Evolutionary conservation across 2,797 vertebrate genomes (phyloP).

Genomic region (Podargus strigoides): DNA sequence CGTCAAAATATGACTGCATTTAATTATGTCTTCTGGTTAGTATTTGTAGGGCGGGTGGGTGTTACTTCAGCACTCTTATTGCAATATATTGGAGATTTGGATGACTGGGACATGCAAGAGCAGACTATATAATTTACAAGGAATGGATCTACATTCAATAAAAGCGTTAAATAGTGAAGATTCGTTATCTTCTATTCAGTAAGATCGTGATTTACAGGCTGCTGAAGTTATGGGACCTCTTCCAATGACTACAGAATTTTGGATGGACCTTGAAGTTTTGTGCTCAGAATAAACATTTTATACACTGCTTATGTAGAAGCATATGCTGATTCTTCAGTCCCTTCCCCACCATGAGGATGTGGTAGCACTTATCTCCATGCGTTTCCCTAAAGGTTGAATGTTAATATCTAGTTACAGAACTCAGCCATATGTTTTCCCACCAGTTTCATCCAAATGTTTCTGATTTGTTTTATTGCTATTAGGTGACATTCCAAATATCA

Average conservation of each 20-base stretch:
- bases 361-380: slow-evolving; percentile 24
- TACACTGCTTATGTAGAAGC: not conserved
- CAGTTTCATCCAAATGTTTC: slow-evolving; percentile 2
- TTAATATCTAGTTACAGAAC: slow-evolving; percentile 25
- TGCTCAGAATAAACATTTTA: slow-evolving; percentile 22
- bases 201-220: not conserved
- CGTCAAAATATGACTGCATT: not conserved
- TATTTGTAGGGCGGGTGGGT: not conserved
- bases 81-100: not conserved
- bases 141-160: not conserved
- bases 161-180: not conserved
- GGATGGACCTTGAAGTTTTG: not conserved
- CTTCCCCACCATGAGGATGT: not conserved
- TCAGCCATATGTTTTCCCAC: slow-evolving; percentile 52
- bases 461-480: slow-evolving; percentile 28
- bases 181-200: not conserved
- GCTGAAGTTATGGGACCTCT: not conserved
- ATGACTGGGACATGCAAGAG: not conserved
- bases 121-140: not conserved
- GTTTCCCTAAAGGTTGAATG: slow-evolving; percentile 8
- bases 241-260: slow-evolving; percentile 15
- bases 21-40: not conserved
- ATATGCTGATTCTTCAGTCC: slow-evolving; percentile 19
- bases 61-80: not conserved
- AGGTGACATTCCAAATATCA: slow-evolving; percentile 21